These are phyloP conservation scores for Ibycter americanus DNA, from an alignment of 2,797 vertebrate genomes.

Conservation along the genomic window DNA sequence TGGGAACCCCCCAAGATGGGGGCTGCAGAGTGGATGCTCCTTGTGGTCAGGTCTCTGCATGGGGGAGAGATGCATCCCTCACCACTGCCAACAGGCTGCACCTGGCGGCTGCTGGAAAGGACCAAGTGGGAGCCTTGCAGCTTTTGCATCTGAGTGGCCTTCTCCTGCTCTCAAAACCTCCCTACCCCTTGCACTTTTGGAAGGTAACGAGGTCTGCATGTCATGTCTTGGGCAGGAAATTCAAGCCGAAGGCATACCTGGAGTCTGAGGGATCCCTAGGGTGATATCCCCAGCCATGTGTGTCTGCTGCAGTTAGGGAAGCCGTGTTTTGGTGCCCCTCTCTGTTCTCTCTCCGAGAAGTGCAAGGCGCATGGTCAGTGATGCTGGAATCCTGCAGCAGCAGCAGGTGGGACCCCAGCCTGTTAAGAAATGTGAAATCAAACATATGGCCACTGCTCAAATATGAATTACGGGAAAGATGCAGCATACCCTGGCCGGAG, in stretches of 20 bases:
- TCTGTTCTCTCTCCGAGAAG: not conserved
- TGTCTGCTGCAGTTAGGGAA: not conserved
- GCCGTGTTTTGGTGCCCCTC: not conserved
- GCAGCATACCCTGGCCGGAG: not conserved
- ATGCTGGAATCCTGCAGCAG: not conserved
- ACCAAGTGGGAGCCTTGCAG: not conserved
- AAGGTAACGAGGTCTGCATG: not conserved
- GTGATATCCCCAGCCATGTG: not conserved
- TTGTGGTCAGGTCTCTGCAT: not conserved
- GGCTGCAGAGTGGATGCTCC: not conserved
- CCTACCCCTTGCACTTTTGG: not conserved
- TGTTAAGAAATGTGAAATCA: not conserved
- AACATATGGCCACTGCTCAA: not conserved
- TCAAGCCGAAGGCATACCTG: not conserved
- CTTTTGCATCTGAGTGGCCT: not conserved
- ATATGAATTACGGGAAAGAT: not conserved
- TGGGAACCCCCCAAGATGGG: accelerated
- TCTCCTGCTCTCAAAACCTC: not conserved
- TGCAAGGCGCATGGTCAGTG: accelerated
- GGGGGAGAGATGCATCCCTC: not conserved
- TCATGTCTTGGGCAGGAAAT: not conserved
- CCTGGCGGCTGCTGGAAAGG: not conserved
- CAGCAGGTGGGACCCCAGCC: not conserved
- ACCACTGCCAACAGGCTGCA: not conserved
- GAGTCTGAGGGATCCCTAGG: not conserved